Evolutionary conservation across 1,140 invertebrate species (phyloP), one percentile per base, ranked within the genome.

Genomic region (Phortica variegata): DNA sequence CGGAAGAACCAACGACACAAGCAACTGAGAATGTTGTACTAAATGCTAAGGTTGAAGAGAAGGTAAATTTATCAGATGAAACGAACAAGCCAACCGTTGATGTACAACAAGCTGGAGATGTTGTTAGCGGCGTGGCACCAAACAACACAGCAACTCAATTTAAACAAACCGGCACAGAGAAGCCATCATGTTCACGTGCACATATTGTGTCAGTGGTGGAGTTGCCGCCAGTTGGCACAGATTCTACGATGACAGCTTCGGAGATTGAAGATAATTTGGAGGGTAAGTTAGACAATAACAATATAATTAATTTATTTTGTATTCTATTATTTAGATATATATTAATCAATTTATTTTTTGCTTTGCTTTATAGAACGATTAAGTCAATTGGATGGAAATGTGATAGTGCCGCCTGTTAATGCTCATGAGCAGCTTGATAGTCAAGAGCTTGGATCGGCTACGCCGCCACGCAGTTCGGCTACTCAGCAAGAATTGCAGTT

Each of bases 351-450:
- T 20, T 39, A 1, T 34, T 51, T 39, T 18, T 21, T n/a, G 45
- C 16, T 40, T 45, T 8, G 21, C 19, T 42, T 61, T 20, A 36
- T 19, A 74, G 71, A 69, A 49, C 66, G 71, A 12, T 57, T 73
- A 32, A 73, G 71, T 43, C 71, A 73, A 41, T 36, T 74, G 19
- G 71, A 74, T 69, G 66, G 70, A 26, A 56, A 52, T 19, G 47
- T 47, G 6, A 49, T 43, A 15, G 32, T 56, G 34, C 39, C 49
- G 7, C 37, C 39, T 13, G 39, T 51, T 39, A 42, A 50, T n/a
- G 54, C n/a, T n/a, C n/a, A n/a, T n/a, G n/a, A n/a, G n/a, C n/a
- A n/a, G n/a, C n/a, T n/a, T n/a, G n/a, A n/a, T n/a, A n/a, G n/a
- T n/a, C n/a, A n/a, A n/a, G n/a, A 18, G 43, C 38, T 12, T 10